A percentile compares a stretch with the other conserved stretches of the same genome.
Conservation (phyloP, 2,797 vertebrate species). For the Phoxinus dragarum region DNA sequence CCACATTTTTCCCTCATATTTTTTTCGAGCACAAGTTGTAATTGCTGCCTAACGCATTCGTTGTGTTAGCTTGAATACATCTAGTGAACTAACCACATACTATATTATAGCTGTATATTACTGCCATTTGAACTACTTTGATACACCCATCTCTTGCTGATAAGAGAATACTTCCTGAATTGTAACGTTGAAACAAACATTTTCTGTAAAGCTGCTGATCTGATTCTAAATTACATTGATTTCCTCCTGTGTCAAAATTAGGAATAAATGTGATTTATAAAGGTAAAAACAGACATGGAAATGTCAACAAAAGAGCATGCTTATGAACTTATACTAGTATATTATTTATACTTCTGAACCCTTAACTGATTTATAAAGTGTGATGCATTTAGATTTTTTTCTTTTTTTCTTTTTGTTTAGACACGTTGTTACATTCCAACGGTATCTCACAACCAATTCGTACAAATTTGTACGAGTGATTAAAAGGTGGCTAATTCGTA, state of each 20-base stretch:
- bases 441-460: no score
- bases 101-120: neutral
- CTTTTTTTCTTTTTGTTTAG: no score
- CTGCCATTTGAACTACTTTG: neutral
- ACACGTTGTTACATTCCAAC: no score
- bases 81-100: neutral
- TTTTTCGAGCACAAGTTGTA: neutral
- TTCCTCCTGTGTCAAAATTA: no score
- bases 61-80: neutral
- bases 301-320: neutral
- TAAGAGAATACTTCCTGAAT: neutral
- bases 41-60: neutral
- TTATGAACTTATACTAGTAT: no score
- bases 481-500: no score
- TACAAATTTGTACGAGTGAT: no score
- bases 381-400: no score
- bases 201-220: neutral
- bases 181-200: neutral
- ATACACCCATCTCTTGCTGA: neutral
- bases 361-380: no score
- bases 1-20: neutral
- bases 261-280: neutral
- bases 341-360: no score
- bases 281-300: neutral
- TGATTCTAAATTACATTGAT: neutral